These are phyloP conservation scores for Trematomus bernacchii DNA, from an alignment of 2,797 vertebrate genomes.

Conservation along the genomic window DNA sequence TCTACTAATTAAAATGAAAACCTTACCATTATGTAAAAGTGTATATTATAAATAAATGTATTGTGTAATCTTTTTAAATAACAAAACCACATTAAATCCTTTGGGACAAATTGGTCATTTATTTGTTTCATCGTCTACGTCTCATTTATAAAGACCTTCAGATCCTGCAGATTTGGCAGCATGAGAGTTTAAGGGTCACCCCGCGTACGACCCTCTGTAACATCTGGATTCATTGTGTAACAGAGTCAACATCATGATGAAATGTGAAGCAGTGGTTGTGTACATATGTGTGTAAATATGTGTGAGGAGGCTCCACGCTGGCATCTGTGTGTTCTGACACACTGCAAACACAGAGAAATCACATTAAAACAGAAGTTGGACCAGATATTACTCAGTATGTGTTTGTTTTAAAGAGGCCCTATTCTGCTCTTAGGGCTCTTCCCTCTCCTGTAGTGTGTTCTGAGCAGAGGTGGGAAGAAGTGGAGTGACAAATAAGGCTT, in stretches of 20 bases:
- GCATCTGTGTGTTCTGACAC: not conserved
- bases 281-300: constrained; percentile 48
- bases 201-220: constrained; percentile 8
- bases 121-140: not conserved
- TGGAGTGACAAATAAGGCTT: no score
- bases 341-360: no score
- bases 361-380: no score
- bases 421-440: no score
- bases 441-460: no score
- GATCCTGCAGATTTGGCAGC: constrained; percentile 2
- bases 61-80: not conserved
- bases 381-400: no score
- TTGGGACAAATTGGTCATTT: no score
- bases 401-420: no score
- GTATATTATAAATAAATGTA: not conserved
- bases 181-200: constrained; percentile 35
- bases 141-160: not conserved
- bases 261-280: constrained; percentile 44
- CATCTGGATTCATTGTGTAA: constrained; percentile 35
- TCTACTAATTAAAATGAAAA: no score
- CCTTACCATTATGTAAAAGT: no score
- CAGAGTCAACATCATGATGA: constrained; percentile 55
- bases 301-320: not conserved
- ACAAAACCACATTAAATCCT: no score
- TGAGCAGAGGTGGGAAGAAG: no score